Percentiles rank a stretch among this genome's conserved stretches.
phyloP scores from a whole-genome alignment of 2,797 vertebrate genomes.

The Periparus ater region DNA sequence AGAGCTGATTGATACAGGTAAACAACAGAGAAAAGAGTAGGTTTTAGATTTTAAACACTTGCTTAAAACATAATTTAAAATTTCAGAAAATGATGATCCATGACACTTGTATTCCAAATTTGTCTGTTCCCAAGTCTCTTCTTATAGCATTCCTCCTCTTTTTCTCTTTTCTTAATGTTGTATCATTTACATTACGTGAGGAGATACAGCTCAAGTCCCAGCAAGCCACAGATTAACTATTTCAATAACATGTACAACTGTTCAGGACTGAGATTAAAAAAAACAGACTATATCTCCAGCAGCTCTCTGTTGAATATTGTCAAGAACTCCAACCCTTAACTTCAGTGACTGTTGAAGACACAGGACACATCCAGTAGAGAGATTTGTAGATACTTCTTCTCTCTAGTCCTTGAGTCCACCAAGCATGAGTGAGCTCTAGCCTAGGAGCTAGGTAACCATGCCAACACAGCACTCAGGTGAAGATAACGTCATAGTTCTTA shows the following conservation, averaged over 20 bases:
- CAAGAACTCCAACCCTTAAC: background rate
- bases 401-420: background rate
- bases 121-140: background rate
- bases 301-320: background rate
- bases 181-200: background rate
- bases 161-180: too few relatives aligned
- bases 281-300: background rate
- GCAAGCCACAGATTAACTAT: background rate
- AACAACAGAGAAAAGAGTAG: accelerated
- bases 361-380: background rate
- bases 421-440: background rate
- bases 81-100: background rate
- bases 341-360: background rate
- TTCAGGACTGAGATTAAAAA: background rate
- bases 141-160: accelerated
- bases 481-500: background rate
- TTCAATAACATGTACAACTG: background rate
- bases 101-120: background rate
- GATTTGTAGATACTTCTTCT: background rate
- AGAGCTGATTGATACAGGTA: accelerated
- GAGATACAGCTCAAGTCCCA: background rate
- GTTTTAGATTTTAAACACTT: background rate
- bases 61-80: background rate
- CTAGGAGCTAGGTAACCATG: background rate
- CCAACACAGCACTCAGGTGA: background rate